Base-by-base conservation (phyloP, 1,140 invertebrate genomes). In the Drosophila tropicalis region DNA sequence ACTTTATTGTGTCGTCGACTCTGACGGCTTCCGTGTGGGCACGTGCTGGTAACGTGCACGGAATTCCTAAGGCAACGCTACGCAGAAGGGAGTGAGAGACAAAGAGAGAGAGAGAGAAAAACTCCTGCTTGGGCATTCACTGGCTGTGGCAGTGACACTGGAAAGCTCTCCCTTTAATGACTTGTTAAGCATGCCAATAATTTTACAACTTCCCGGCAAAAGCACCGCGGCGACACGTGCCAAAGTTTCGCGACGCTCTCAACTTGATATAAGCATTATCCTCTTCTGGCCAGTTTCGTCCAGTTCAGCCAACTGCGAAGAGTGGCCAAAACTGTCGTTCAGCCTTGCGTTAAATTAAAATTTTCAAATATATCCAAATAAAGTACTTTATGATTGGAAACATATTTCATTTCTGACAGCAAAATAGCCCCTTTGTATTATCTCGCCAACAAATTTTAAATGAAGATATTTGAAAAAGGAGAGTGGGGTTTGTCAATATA, bases 301-400 rank as follows among this genome's bases (percentile, higher is more conserved):
- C 77, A 80, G 84, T 77, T 87, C 80, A 87, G 63, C 58, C 75
- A 77, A 79, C 64, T 72, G 64, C 56, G 65, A 57, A 60, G 25
- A 51, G 39, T 62, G 63, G 56, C 44, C 44, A 51, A 47, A 13
- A 67, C 22, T 63, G 51, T 36, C 65, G 71, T 62, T 69, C 90
- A 91, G 34, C 89, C 72, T 91, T 72, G 90, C 91, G 91, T 92
- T 91, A 92, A 92, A 92, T 92, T 92, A 92, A 91, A 89, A 76
- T 89, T 87, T 69, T 55, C 58, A 63, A 55, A 40, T 19, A 40
- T 19, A 51, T 55, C 55, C 62, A 54, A 41, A 22, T 17, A 32
- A 64, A 56, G 41, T 63, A 39, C 22, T 62, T 29, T 70, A 67
- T 62, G 56, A 72, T 79, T 76, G 77, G 61, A 78, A 64, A 83